Base-by-base conservation (phyloP, 2,113 vertebrate genomes). In the Deroptyus accipitrinus region DNA sequence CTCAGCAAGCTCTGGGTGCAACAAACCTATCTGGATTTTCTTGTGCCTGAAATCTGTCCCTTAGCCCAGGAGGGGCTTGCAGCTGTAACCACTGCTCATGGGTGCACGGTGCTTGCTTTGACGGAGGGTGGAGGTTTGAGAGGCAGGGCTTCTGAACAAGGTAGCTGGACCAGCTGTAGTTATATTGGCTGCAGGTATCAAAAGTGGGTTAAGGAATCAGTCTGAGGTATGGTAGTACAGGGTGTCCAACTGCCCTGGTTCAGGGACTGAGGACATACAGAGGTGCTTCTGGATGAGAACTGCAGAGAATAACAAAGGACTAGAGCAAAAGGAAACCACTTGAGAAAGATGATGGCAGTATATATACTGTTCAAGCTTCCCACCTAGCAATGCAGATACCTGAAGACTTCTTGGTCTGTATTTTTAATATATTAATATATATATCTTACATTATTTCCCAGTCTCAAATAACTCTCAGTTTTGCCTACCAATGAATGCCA, bases 1-100 rank as follows among this genome's bases (percentile, higher is more conserved):
- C 18, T 17, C 61, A 75, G 28, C 2, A 3, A 14, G 11, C 52
- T 68, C 20, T 51, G 66, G 51, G 28, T 37, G 35, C 0, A 0
- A 24, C 16, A 62, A 52, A 77, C 30, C 12, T 41, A 0, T 31
- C 2, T 39, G 44, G 46, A 63, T 23, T 79, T 85, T n/a, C n/a
- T 54, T 33, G 31, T 78, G 37, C 12, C 17, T 46, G 52, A 72
- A 78, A 59, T 28, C 31, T 15, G 17, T 46, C 22, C 51, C 24
- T 49, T 41, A 27, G 23, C 13, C 20, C 57, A 44, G 30, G 0
- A 0, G 35, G 6, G 20, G 8, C 23, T 49, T 33, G 52, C 24
- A 72, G 41, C 41, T 87, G 46, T 31, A 78, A 48, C 13, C 20
- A 7, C 17, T 33, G 41, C 35, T 57, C 35, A 4, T 33, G 27